These are phyloP conservation scores for Drosophila histrio DNA, from an alignment of 2,888 invertebrate genomes.

Conservation along the genomic window DNA sequence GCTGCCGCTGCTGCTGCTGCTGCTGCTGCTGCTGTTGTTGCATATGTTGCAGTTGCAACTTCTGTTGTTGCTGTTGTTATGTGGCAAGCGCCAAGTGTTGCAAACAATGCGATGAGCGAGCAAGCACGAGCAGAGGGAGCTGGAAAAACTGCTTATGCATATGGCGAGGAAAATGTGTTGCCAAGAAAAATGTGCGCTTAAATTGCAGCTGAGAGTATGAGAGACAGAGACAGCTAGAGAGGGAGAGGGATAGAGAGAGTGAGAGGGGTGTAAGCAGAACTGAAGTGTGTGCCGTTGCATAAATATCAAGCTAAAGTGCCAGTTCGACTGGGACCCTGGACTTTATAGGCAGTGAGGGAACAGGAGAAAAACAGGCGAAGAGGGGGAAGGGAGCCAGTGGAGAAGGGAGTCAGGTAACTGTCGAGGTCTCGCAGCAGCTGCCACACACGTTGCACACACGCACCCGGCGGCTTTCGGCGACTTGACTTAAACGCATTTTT, in stretches of 20 bases:
- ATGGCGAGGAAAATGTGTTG: slow-evolving; percentile 74
- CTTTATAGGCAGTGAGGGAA: background rate
- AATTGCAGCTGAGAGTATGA: slow-evolving; percentile 60
- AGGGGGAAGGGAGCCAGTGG: background rate
- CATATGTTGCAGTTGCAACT: slow-evolving; percentile 78
- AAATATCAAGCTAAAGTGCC: slow-evolving; percentile 77
- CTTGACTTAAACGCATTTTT: slow-evolving; percentile 78
- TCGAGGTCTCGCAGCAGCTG: slow-evolving; percentile 56
- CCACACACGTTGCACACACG: slow-evolving; percentile 71
- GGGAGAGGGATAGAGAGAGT: slow-evolving; percentile 6
- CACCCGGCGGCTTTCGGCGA: slow-evolving; percentile 62
- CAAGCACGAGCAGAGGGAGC: slow-evolving; percentile 36
- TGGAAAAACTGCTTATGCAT: slow-evolving; percentile 78
- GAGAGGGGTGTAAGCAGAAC: slow-evolving; percentile 28
- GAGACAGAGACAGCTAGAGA: background rate
- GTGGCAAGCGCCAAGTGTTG: slow-evolving; percentile 81
- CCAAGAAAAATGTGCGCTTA: slow-evolving; percentile 80
- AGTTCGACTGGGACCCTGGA: slow-evolving; percentile 29
- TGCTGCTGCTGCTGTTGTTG: slow-evolving; percentile 47
- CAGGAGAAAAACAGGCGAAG: background rate
- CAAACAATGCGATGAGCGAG: slow-evolving; percentile 67
- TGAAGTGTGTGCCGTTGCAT: slow-evolving; percentile 79
- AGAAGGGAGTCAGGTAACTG: slow-evolving; percentile 23
- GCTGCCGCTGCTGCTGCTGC: slow-evolving; percentile 37
- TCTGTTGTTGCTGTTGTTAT: slow-evolving; percentile 63